phyloP scores from a whole-genome alignment of 2,113 vertebrate genomes.

The Laticauda laticaudata region DNA sequence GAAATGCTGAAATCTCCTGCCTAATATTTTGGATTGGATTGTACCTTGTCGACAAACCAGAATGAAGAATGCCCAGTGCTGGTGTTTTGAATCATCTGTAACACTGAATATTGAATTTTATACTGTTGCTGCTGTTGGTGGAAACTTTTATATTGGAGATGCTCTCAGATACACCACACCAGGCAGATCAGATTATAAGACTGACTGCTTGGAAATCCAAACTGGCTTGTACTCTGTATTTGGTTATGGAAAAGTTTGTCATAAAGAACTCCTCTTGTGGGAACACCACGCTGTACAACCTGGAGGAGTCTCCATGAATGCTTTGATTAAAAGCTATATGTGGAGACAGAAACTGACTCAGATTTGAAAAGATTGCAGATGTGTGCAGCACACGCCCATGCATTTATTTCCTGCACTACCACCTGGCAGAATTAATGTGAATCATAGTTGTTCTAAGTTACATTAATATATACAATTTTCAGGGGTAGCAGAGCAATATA shows the following conservation, averaged over 20 bases:
- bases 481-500: background rate
- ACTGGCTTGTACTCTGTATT: background rate
- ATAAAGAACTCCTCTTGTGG: background rate
- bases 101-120: background rate
- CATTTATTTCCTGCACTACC: background rate
- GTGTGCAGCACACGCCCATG: rapidly evolving
- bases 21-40: background rate
- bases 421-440: slow-evolving; percentile 14
- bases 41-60: background rate
- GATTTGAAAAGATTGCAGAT: background rate
- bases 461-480: slow-evolving; percentile 34
- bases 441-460: slow-evolving; percentile 20
- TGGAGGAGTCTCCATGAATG: background rate
- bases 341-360: background rate
- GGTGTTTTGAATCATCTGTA: background rate
- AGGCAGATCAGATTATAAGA: background rate
- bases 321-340: background rate
- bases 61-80: background rate
- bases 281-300: background rate
- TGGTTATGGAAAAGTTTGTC: background rate
- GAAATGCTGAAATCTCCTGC: background rate
- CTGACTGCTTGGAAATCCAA: background rate
- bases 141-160: background rate
- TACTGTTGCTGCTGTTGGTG: background rate
- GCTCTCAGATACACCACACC: background rate